phyloP scores from a whole-genome alignment of 2,797 vertebrate genomes.

The Carapus acus region DNA sequence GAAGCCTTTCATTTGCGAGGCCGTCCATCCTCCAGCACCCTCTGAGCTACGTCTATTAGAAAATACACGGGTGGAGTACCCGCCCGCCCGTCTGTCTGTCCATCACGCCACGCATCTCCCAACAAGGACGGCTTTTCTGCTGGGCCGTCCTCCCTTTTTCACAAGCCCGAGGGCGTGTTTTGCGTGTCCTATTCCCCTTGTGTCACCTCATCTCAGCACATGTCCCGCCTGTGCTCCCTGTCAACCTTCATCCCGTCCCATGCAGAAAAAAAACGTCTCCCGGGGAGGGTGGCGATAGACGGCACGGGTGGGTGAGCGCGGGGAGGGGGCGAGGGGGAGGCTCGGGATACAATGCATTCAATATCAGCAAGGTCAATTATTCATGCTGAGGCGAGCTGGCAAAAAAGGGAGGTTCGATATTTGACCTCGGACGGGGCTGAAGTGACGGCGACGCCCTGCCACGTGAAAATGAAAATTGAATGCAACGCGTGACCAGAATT shows the following conservation, averaged over 20 bases:
- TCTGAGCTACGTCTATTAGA: background rate
- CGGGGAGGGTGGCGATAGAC: slow-evolving; percentile 34
- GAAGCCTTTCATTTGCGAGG: slow-evolving; percentile 29
- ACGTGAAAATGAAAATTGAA: slow-evolving; percentile 2
- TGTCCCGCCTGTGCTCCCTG: slow-evolving; percentile 33
- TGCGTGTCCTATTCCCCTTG: slow-evolving; percentile 23
- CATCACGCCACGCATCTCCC: background rate
- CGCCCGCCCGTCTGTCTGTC: background rate
- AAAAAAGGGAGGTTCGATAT: slow-evolving; percentile 14
- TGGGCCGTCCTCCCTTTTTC: slow-evolving; percentile 10
- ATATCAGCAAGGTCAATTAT: slow-evolving; percentile 56
- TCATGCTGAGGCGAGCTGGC: slow-evolving; percentile 32
- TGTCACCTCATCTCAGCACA: slow-evolving; percentile 34
- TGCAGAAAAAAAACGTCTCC: slow-evolving; percentile 40
- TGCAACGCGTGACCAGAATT: slow-evolving; percentile 27
- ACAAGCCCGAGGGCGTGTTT: slow-evolving; percentile 10
- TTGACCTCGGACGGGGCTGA: slow-evolving; percentile 15
- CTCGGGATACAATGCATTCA: slow-evolving; percentile 43
- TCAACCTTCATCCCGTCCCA: slow-evolving; percentile 39
- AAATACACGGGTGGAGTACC: background rate
- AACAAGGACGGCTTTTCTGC: background rate
- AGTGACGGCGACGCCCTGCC: slow-evolving; percentile 7
- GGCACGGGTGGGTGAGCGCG: no score
- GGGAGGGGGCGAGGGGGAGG: no score
- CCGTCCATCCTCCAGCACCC: background rate